phyloP scores from a whole-genome alignment of 2,888 invertebrate species.

The Meloe dianella region DNA sequence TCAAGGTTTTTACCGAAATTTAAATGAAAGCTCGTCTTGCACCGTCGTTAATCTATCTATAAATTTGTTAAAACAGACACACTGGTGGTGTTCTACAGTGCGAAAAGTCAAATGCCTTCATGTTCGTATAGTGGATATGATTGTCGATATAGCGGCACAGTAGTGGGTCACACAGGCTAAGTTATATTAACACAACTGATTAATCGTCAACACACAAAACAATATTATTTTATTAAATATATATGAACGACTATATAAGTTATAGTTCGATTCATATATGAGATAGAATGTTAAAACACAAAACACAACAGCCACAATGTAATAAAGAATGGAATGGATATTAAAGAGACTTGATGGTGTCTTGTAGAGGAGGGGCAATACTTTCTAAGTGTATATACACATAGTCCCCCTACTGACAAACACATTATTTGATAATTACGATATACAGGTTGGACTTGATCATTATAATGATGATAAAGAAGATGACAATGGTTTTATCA shows the following conservation, averaged over 20 bases:
- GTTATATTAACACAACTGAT: constrained; percentile 41
- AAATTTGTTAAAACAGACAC: constrained; percentile 31
- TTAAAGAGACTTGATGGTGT: constrained; percentile 29
- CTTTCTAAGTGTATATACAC: constrained; percentile 49
- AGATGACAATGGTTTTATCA: background rate
- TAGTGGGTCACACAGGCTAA: constrained; percentile 53
- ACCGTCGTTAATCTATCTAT: background rate
- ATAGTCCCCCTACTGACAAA: constrained; percentile 34
- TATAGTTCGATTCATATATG: constrained; percentile 39
- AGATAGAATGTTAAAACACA: constrained; percentile 50
- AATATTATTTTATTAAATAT: constrained; percentile 22
- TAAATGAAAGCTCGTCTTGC: too few relatives aligned
- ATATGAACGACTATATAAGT: constrained; percentile 39
- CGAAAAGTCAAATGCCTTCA: constrained; percentile 43
- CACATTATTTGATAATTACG: constrained; percentile 17
- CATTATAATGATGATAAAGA: background rate
- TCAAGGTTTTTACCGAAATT: constrained; percentile 36
- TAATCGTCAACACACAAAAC: constrained; percentile 24
- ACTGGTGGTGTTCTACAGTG: constrained; percentile 43
- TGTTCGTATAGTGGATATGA: constrained; percentile 34
- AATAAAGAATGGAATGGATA: constrained; percentile 41
- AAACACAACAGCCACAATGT: constrained; percentile 32
- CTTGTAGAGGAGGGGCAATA: constrained; percentile 45
- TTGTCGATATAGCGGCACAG: constrained; percentile 40
- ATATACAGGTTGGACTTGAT: constrained; percentile 34